A percentile compares a stretch with the other conserved stretches of the same genome.
These are phyloP conservation scores for Myrmecobius fasciatus DNA, from an alignment of 2,113 vertebrate genomes.

Conservation along the genomic window DNA sequence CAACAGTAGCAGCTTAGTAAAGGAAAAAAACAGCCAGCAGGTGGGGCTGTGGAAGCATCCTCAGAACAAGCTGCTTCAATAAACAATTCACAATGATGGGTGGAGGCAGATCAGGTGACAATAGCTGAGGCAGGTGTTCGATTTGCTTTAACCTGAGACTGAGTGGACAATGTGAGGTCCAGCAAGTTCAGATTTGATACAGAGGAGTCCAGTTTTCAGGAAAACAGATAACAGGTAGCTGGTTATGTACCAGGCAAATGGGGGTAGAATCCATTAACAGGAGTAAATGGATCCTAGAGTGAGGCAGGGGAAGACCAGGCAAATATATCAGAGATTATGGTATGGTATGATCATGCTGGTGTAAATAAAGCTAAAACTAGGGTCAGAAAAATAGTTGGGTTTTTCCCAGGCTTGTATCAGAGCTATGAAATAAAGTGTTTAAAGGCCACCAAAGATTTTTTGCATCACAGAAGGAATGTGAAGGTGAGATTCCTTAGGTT, in stretches of 20 bases:
- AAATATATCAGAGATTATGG: background rate
- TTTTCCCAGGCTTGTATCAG: background rate
- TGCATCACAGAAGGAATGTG: background rate
- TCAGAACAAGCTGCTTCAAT: background rate
- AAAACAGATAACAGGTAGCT: background rate
- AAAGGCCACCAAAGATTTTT: background rate
- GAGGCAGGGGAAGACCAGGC: background rate
- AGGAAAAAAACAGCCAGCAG: background rate
- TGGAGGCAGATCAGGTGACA: background rate
- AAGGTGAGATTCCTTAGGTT: background rate
- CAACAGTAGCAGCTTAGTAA: background rate
- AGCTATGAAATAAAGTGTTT: background rate
- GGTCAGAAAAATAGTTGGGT: background rate
- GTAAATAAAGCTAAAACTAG: background rate
- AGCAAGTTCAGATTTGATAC: background rate
- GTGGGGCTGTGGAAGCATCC: background rate
- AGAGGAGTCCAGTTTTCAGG: background rate
- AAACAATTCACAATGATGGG: background rate
- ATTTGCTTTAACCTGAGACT: background rate
- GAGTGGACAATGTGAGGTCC: background rate
- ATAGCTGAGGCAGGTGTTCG: background rate
- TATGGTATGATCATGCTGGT: background rate
- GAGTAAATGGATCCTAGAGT: background rate
- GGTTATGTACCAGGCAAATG: background rate
- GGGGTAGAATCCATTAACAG: background rate